Evolutionary conservation across 2,113 vertebrate genomes (phyloP).

Genomic region (Syrmaticus mikado): DNA sequence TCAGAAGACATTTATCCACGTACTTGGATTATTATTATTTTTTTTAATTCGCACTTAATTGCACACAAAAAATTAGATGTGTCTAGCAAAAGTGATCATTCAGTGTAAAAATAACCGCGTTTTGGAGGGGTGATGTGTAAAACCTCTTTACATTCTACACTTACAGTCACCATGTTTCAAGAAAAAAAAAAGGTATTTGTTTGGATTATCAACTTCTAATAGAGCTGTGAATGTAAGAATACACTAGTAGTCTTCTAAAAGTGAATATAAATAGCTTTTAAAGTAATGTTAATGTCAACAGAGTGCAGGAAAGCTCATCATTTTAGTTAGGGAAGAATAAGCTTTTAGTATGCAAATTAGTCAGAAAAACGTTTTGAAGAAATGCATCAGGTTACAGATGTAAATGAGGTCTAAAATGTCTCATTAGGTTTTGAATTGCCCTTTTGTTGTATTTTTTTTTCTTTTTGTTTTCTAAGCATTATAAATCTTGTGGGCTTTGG

Average conservation of each 20-base stretch:
- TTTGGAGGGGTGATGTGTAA: neutral
- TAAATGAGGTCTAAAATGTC: slow-evolving; percentile 85
- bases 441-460: slow-evolving; percentile 59
- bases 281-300: slow-evolving; percentile 67
- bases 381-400: slow-evolving; percentile 82
- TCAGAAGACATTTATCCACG: neutral
- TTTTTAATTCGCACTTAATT: neutral
- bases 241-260: slow-evolving; percentile 38
- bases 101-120: neutral
- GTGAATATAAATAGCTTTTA: slow-evolving; percentile 59
- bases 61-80: neutral
- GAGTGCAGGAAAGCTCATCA: slow-evolving; percentile 76
- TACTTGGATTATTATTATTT: neutral
- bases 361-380: slow-evolving; percentile 78
- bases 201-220: neutral
- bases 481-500: slow-evolving; percentile 82
- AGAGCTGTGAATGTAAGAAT: slow-evolving; percentile 63
- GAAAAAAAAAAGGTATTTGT: neutral
- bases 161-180: neutral
- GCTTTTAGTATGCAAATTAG: slow-evolving; percentile 83
- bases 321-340: slow-evolving; percentile 79
- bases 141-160: neutral
- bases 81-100: neutral
- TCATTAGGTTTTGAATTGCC: slow-evolving; percentile 84
- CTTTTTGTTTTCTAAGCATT: slow-evolving; percentile 75